Evolutionary conservation across 2,888 invertebrate species (phyloP).

Genomic region (Caenorhabditis sp.): DNA sequence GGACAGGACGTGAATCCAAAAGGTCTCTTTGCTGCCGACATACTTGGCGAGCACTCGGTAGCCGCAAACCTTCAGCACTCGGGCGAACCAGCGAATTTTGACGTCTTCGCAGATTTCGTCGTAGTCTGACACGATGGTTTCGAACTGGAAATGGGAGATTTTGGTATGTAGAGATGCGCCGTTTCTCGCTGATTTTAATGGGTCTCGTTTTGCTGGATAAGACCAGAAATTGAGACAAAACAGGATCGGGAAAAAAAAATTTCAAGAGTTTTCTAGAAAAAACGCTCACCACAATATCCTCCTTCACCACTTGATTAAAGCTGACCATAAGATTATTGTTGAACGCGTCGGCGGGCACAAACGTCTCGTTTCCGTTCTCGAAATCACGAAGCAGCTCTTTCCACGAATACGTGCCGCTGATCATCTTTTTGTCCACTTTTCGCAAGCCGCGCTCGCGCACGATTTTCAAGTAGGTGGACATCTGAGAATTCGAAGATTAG

Average conservation of each 20-base stretch:
- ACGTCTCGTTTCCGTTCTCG: slow-evolving; percentile 9
- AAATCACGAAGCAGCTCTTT: neutral
- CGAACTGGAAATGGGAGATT: slow-evolving; percentile 52
- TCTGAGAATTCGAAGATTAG: slow-evolving; percentile 13
- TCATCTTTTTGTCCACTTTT: neutral
- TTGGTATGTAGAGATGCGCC: too few species aligned
- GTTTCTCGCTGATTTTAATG: too few species aligned
- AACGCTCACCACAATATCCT: slow-evolving; percentile 34
- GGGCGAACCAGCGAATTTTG: slow-evolving; percentile 91
- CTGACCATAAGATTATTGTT: neutral
- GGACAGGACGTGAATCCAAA: slow-evolving; percentile 26
- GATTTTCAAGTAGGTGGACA: slow-evolving; percentile 27
- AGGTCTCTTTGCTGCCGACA: slow-evolving; percentile 69
- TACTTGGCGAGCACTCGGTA: slow-evolving; percentile 83
- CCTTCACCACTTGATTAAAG: slow-evolving; percentile 16
- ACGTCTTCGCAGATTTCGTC: slow-evolving; percentile 20
- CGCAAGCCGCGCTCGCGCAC: neutral
- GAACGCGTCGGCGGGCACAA: slow-evolving; percentile 39
- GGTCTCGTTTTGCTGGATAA: neutral
- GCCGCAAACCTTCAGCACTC: slow-evolving; percentile 90
- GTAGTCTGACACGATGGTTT: slow-evolving; percentile 56
- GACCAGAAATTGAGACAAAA: slow-evolving; percentile 5
- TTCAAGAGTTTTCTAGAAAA: neutral
- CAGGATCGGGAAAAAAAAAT: neutral
- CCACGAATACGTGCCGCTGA: slow-evolving; percentile 7